Evolutionary conservation across 2,888 invertebrate species (phyloP).

Genomic region (Drepanosiphum platanoidis): DNA sequence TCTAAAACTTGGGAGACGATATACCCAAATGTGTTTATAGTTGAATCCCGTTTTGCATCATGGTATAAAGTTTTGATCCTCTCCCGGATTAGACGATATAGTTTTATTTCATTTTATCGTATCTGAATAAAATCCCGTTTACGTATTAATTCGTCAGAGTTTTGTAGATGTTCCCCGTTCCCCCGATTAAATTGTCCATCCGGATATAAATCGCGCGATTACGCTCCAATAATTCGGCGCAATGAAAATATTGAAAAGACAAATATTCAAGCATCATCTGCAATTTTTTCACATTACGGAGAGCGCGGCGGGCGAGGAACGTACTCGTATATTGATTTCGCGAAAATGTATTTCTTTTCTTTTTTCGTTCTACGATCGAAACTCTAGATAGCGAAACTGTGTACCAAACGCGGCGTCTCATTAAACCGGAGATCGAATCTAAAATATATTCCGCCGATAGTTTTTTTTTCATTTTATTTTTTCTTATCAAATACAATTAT

Average conservation of each 20-base stretch:
- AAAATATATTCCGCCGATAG: too few relatives aligned
- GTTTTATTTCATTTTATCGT: constrained; percentile 12
- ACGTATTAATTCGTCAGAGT: neutral
- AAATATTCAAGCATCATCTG: neutral
- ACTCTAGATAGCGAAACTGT: too few relatives aligned
- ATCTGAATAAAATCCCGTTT: constrained; percentile 2
- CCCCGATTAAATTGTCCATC: neutral
- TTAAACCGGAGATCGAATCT: too few relatives aligned
- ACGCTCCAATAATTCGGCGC: neutral
- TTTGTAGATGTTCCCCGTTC: neutral
- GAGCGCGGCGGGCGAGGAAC: too few relatives aligned
- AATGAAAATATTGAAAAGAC: neutral
- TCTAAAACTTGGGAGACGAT: constrained; percentile 13
- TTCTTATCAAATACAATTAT: too few relatives aligned
- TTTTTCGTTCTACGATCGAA: neutral
- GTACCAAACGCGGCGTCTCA: too few relatives aligned
- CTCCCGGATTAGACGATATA: neutral
- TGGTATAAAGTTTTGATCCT: constrained; percentile 28
- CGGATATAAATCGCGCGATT: neutral
- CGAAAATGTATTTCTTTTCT: neutral
- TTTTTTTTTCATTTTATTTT: too few relatives aligned
- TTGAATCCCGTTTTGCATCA: neutral
- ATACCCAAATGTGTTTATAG: constrained; percentile 12
- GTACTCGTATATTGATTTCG: neutral
- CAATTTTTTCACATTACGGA: neutral